Evolutionary conservation across 2,888 invertebrate genomes (phyloP), one percentile per base, ranked within the genome.

Genomic region (Selenia dentaria): DNA sequence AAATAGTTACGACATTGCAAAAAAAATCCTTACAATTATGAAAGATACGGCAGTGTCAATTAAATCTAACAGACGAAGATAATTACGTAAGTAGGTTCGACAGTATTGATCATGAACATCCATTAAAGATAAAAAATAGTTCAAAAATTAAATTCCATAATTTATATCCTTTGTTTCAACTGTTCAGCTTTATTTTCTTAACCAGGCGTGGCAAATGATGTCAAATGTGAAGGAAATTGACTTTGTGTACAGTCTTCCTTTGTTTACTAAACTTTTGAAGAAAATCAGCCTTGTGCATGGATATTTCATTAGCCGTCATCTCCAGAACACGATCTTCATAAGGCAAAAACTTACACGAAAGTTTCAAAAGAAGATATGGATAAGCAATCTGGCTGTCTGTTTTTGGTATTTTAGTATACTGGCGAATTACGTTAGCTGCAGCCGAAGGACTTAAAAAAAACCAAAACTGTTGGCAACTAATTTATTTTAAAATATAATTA

Each of bases 331-430:
- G 33, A 27, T 20, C 34, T 36, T 28, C 14, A 36, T 22, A 24
- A 29, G 39, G 29, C 2, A 13, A 37, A 39, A 34, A 39, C 33
- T 18, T 16, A 14, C 12, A 9, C 16, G 3, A 14, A n/a, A 16
- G 18, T 34, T 28, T 16, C n/a, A 24, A 27, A 20, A 16, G 20
- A 27, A 9, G 8, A 24, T 24, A 24, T 34, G 6, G 14, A 8
- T 25, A 9, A 45, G 12, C 33, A 36, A 40, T 40, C 35, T 36
- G 26, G 40, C 20, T 46, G 22, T 36, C 36, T 45, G 34, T 32
- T 38, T 16, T 40, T 24, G 28, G 46, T 13, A n/a, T 31, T 36
- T 24, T 36, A 36, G 32, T 37, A 37, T 36, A 41, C 27, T 32
- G 3, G 1, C 28, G 32, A 37, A n/a, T n/a, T n/a, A n/a, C n/a